Base-by-base conservation (phyloP, 2,113 vertebrate genomes). In the Coregonus clupeaformis region DNA sequence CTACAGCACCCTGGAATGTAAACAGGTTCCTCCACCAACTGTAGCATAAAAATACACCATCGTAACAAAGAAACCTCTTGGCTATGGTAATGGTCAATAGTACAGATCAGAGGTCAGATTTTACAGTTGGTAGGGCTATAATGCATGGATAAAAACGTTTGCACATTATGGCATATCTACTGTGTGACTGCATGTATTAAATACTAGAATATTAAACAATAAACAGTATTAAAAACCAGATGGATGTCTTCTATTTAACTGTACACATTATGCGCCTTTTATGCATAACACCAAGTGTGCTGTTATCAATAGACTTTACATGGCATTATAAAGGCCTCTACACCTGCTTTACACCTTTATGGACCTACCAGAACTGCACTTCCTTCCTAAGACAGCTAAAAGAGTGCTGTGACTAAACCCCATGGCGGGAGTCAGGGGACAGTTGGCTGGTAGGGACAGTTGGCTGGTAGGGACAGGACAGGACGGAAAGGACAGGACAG, bases 11-110 rank as follows among this genome's bases (percentile, higher is more conserved):
- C 87, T 87, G 83, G 82, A 89, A 91, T 87, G 87, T 91, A 91
- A 90, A 90, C 89, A 91, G 86, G 86, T 87, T 90, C 85, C 86
- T 87, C 49, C 79, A 88, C 84, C 81, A 85, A 87, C 77, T 86
- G 88, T 84, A 88, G 89, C 86, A 85, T 87, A 86, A 88, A 88
- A 86, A 88, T 89, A 85, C 80, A 82, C 83, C 86, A 81, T 73
- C 79, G 81, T 81, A 85, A 86, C 67, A 88, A 89, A 88, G 60
- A 67, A 30, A 67, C 82, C 89, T 90, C 82, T 81, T 80, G 89
- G 90, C 85, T 81, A 89, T 89, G 85, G 89, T 90, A 86, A 86
- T 89, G 89, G 89, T 91, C 90, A 91, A 92, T 90, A 90, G 87
- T 73, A 85, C 81, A 89, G 89, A 90, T 90, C 88, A 88, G 88